Evolutionary conservation across 2,113 vertebrate species (phyloP), one percentile per base, ranked within the genome.

Genomic region (Crotalus tigris): DNA sequence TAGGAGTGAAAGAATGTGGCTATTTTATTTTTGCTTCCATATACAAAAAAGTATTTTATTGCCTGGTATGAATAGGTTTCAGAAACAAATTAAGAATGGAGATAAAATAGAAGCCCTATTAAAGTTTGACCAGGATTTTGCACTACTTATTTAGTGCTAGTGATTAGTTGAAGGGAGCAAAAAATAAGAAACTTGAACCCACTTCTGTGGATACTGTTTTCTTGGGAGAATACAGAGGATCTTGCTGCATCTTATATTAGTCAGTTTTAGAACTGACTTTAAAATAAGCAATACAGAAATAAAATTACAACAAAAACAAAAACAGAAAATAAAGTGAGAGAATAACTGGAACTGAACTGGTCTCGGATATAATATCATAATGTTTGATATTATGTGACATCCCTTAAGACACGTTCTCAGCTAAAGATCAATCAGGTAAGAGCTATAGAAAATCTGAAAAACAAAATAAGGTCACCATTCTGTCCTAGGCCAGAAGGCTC

Each of bases 1-100:
- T 93, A 15, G 19, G 90, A 93, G 93, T 85, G 26, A 69, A n/a
- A 44, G 89, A 94, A 93, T 92, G 39, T 92, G 88, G 81, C 81
- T 49, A 15, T 23, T 89, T 57, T 2, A 3, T 44, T 21, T 86
- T 23, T 64, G 0, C 4, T 94, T 29, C 24, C 90, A 24, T 59
- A 90, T 3, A 59, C 2, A 59, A 59, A 59, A 59, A 51, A 26
- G 87, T 9, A 3, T 85, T 9, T 91, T 23, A 53, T 39, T 92
- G 3, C 23, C 39, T 69, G 3, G 5, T 9, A 69, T 9, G 91
- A 93, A 89, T 87, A 87, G 58, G 64, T 91, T 21, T 58, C 17
- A n/a, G 7, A 49, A n/a, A 94, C 2, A 85, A 92, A 54, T 33
- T 87, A 85, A 90, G 81, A 92, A 0, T 11, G 75, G 2, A n/a